Evolutionary conservation across 1,140 invertebrate species (phyloP), one percentile per base, ranked within the genome.

Genomic region (Lucilia cuprina): DNA sequence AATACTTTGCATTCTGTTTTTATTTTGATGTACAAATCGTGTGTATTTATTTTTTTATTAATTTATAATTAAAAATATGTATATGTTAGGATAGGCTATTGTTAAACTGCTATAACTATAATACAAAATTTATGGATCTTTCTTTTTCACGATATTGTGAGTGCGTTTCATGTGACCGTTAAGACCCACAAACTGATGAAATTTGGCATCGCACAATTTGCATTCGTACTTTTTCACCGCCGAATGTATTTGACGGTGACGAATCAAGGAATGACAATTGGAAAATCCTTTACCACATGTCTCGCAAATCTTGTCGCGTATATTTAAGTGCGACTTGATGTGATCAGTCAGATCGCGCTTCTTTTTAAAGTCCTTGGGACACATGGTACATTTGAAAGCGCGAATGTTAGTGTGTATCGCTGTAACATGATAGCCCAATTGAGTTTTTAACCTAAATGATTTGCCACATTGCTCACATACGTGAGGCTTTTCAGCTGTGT

Each of bases 91-190:
- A 2, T 30, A 30, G 25, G 25, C 3, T 30, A 30, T 30, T 30
- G 25, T 30, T 30, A 30, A 41, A 41, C 41, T 8, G 41, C 10
- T 41, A 30, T 41, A 41, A 41, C 7, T 41, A 41, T 41, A 55
- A 14, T 17, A 55, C n/a, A 55, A 55, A 7, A 55, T 14, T 14
- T 55, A 55, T 55, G 12, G 12, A 12, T 55, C 13, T 17, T 55
- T n/a, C 60, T 55, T 84, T 35, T 78, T 83, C 13, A 83, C 50
- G 19, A 83, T 83, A 14, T 90, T 90, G 21, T 90, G 89, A 0
- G 88, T 89, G 3, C 88, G 87, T 83, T 90, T 90, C 89, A 90
- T 89, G n/a, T 90, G 89, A 2, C 87, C 89, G 49, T 90, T 90
- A 0, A 90, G 83, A 8, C 89, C 89, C n/a, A 90, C 89, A 85